phyloP scores from a whole-genome alignment of 2,113 vertebrate genomes.

The Seriola aureovittata region DNA sequence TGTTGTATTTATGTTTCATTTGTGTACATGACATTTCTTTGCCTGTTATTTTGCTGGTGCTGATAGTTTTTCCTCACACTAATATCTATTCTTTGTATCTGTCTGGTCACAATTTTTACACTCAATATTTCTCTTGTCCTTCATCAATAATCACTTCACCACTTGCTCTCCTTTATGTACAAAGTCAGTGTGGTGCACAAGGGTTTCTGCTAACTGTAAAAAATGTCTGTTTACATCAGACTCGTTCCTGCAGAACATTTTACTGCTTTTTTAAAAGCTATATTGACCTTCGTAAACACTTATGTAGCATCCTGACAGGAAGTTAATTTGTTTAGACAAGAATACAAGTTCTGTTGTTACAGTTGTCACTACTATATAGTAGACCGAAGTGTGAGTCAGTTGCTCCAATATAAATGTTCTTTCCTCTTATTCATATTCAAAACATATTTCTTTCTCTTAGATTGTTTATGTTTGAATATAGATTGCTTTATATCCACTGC shows the following conservation, averaged over 20 bases:
- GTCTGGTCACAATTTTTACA: not conserved
- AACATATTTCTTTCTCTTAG: not conserved
- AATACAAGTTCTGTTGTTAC: not conserved
- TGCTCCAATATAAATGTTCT: not conserved
- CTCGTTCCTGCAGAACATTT: conserved; percentile 20
- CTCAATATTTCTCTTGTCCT: conserved; percentile 18
- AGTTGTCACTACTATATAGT: not conserved
- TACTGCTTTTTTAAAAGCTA: not conserved
- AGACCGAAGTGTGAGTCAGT: not conserved
- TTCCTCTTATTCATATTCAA: not conserved
- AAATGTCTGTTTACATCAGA: conserved; percentile 16
- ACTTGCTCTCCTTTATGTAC: conserved; percentile 26
- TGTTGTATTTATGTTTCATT: conserved; percentile 37
- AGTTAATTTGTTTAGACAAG: conserved; percentile 3
- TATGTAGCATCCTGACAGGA: not conserved
- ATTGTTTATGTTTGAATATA: conserved; percentile 3
- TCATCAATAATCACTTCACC: conserved; percentile 25
- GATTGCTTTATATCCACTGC: not conserved
- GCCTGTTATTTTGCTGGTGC: conserved; percentile 8
- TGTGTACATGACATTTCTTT: conserved; percentile 31
- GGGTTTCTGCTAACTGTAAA: not conserved
- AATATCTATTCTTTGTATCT: conserved; percentile 27
- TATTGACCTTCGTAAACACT: not conserved
- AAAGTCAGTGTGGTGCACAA: conserved; percentile 15
- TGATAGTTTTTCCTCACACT: not conserved